Evolutionary conservation across 2,113 vertebrate genomes (phyloP), one percentile per base, ranked within the genome.

Genomic region (Zootoca vivipara): DNA sequence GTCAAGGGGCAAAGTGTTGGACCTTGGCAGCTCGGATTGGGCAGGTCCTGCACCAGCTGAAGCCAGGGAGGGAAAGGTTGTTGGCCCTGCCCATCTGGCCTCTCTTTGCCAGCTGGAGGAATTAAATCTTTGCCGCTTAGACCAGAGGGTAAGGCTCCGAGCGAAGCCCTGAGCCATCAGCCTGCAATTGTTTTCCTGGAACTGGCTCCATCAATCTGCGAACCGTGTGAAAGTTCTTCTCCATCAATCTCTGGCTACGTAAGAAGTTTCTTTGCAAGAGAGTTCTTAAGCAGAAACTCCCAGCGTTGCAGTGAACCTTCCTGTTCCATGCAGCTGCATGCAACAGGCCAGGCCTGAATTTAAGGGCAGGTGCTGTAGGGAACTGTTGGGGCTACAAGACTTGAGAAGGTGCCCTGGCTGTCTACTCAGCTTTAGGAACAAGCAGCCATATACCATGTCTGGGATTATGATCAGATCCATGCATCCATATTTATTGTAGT

Each of bases 171-270:
- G 16, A 75, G 56, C 35, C 56, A 46, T 75, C 56, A 65, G 75
- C 86, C 70, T 82, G 79, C 56, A 82, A 82, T 82, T 87, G 70
- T 75, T 87, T 82, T 87, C 86, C 72, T 33, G 86, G 79, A 82
- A 87, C 22, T 75, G 86, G 79, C 56, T 82, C 58, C 33, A 82
- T 82, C 79, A 24, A 28, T 75, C 70, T 87, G 38, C 20, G 33
- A 20, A 35, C n/a, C 2, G 9, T n/a, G 69, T 15, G 64, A 62
- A 74, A 74, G 86, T 82, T 87, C 86, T 75, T 87, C 86, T 87
- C 86, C 72, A 87, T 82, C 72, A 15, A 75, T 82, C 56, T 62
- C 56, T 13, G 22, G 3, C 35, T 22, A 16, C 7, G 3, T 40
- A 24, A 82, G 56, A 87, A 65, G 86, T 64, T 74, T 87, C 26